Evolutionary conservation across 1,140 invertebrate genomes (phyloP).

Genomic region (Anoplophora glabripennis): DNA sequence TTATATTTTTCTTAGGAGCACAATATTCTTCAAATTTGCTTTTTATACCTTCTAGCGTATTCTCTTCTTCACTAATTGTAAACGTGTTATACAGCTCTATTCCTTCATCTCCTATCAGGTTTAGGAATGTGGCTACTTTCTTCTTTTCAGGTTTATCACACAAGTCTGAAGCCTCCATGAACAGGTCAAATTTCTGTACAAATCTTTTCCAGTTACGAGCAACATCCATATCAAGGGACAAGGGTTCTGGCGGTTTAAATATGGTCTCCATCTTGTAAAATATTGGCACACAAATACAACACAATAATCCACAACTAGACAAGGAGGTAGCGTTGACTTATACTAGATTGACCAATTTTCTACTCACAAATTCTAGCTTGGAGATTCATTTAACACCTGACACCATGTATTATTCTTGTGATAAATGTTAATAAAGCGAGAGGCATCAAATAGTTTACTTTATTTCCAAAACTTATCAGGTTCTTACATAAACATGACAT

Average conservation of each 20-base stretch:
- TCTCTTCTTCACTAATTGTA: slow-evolving; percentile 5
- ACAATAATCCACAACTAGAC: too few relatives aligned
- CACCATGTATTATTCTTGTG: too few relatives aligned
- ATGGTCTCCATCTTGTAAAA: too few relatives aligned
- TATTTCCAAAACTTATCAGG: too few relatives aligned
- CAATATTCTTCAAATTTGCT: slow-evolving; percentile 32
- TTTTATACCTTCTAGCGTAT: slow-evolving; percentile 5
- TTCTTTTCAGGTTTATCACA: slow-evolving; percentile 4
- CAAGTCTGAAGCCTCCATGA: slow-evolving; percentile 11
- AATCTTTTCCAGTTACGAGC: slow-evolving; percentile 22
- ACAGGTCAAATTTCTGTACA: slow-evolving; percentile 18
- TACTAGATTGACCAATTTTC: too few relatives aligned
- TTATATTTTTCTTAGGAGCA: slow-evolving; percentile 34
- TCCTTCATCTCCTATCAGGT: slow-evolving; percentile 19
- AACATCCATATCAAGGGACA: slow-evolving; percentile 7
- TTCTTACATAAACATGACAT: too few relatives aligned
- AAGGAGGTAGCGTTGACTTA: too few relatives aligned
- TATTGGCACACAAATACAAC: too few relatives aligned
- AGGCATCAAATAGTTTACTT: too few relatives aligned
- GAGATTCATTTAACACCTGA: too few relatives aligned
- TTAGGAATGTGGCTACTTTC: slow-evolving; percentile 21
- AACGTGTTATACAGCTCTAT: slow-evolving; percentile 23
- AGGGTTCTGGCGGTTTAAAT: slow-evolving; percentile 5
- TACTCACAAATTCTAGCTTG: too few relatives aligned
- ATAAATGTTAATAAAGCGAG: too few relatives aligned